A percentile compares a stretch with the other conserved stretches of the same genome.
phyloP scores from a whole-genome alignment of 2,888 invertebrate species.

The Sesamia inferens region DNA sequence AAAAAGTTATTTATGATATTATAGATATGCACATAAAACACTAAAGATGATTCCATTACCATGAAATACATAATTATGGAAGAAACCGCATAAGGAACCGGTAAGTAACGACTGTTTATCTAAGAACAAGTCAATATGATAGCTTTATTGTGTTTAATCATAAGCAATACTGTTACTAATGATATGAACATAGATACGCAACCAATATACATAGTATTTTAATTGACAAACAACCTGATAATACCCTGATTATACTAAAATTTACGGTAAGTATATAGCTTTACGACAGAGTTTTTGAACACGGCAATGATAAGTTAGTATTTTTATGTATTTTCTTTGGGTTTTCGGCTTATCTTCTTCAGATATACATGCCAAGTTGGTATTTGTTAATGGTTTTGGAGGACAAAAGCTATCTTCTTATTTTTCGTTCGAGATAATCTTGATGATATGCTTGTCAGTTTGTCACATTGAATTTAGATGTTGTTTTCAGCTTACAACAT shows the following conservation, averaged over 20 bases:
- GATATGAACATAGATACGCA: conserved; percentile 28
- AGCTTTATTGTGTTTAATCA: conserved; percentile 14
- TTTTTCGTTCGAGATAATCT: conserved; percentile 2
- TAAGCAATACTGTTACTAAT: conserved; percentile 27
- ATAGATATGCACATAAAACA: conserved; percentile 1
- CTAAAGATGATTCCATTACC: conserved; percentile 16
- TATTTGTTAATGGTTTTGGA: conserved; percentile 11
- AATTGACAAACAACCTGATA: conserved; percentile 22
- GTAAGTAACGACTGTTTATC: conserved; percentile 18
- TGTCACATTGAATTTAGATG: conserved; percentile 14
- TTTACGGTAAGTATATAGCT: conserved; percentile 3
- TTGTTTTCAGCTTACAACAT: background rate
- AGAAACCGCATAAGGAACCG: conserved; percentile 19
- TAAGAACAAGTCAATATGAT: conserved; percentile 31
- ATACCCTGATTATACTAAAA: conserved; percentile 4
- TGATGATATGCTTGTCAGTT: conserved; percentile 3
- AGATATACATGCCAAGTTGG: conserved; percentile 18
- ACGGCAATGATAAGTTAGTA: background rate
- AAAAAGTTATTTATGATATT: too few species aligned
- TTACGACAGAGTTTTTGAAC: conserved; percentile 4
- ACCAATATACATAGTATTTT: conserved; percentile 20
- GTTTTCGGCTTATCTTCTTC: conserved; percentile 26
- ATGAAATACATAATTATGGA: conserved; percentile 15
- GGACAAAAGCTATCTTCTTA: background rate
- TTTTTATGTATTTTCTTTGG: conserved; percentile 2